Evolutionary conservation across 2,797 vertebrate species (phyloP), one percentile per base, ranked within the genome.

Genomic region (Helicolenus hilgendorfi): DNA sequence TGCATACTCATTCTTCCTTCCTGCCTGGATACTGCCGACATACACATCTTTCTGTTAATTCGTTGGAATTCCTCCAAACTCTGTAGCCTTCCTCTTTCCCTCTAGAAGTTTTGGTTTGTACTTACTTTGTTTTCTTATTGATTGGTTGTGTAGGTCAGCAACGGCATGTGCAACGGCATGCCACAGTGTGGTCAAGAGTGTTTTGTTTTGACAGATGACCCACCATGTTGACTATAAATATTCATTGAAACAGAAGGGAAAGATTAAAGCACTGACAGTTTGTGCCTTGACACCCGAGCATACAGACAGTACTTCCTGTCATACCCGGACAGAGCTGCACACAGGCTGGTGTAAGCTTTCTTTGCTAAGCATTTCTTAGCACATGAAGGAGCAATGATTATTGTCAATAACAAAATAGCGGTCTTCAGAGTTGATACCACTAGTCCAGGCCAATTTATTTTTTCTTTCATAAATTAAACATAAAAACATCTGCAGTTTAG

Each of bases 1-100:
- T 92, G 89, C 89, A 78, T 26, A 83, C 60, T 94, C 91, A 92
- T 85, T 89, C 89, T 91, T 95, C 90, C 94, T 94, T 96, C 92
- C 95, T 90, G 81, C 56, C 45, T 89, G 71, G 29, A 81, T 74
- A 24, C 55, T 89, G 90, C 86, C 26, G 38, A 76, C 89, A 83
- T 85, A 8, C 65, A 77, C 84, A 84, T 85, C 14, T 89, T 87
- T 13, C 33, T 24, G 26, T 72, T 67, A n/a, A 76, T 41, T 60
- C 1, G 0, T 65, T 85, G 63, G 63, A 64, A 49, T 72, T 59
- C 11, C 27, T 76, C 49, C 77, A 75, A 67, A 60, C 27, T 49
- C 58, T 65, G 38, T 5, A 29, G 11, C 13, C 7, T 70, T 84
- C 22, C 27, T 41, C 20, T 85, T 74, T 33, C 31, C 14, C 33